Evolutionary conservation across 2,797 vertebrate genomes (phyloP), one percentile per base, ranked within the genome.

Genomic region (Hapalemur alaotrensis): DNA sequence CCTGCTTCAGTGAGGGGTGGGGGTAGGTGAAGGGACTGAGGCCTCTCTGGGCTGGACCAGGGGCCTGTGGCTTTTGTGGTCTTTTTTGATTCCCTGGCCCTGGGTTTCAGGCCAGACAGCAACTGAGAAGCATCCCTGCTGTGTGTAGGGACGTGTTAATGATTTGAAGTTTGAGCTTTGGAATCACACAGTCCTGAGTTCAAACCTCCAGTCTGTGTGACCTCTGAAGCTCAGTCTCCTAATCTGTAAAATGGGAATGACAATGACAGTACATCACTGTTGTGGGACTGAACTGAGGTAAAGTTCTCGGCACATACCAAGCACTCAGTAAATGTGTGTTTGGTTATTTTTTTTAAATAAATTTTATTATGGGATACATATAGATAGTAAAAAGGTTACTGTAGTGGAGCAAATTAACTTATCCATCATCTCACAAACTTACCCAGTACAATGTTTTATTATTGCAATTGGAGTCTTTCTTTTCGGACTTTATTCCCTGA

Each of bases 1-100:
- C 93, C 59, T 28, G 94, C 59, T 96, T 93, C 97, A 91, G 70
- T 30, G 73, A 93, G 84, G 79, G 1, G 89, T 91, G 94, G 92
- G 9, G 38, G 46, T 20, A 8, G 50, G 93, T 93, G 78, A 91
- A 87, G 89, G 76, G 92, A 63, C 43, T 1, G 86, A 67, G 57
- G 38, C 52, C 35, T 84, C 67, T 4, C 5, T 46, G 46, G 48
- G 7, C 54, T 20, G 43, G 65, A 35, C 25, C 76, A 41, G 18
- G 61, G 46, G 14, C 75, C 3, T 1, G 2, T 9, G 28, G 14
- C 20, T 38, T 48, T 48, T 9, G 0, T 23, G 67, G 41, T 63
- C 67, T n/a, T 63, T 57, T n/a, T 13, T 41, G 50, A 72, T 32
- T 38, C 41, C 20, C 30, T 91, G 70, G 73, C 72, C 65, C 46